phyloP scores from a whole-genome alignment of 1,140 invertebrate genomes.

The Aphidius ervi region DNA sequence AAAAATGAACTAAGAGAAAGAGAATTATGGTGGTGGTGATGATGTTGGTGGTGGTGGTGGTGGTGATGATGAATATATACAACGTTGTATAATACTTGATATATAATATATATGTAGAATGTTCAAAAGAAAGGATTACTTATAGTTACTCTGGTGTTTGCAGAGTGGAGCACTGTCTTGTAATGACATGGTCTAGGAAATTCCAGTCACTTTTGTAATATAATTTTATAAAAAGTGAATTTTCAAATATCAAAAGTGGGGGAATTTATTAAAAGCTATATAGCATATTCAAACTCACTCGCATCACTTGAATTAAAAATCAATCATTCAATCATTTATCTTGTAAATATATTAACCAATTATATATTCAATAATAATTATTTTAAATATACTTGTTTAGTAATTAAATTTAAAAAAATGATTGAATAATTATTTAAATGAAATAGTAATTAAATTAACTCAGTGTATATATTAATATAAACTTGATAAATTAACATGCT shows the following conservation, averaged over 20 bases:
- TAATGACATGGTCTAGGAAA: constrained; percentile 56
- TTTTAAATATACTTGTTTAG: constrained; percentile 22
- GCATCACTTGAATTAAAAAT: too few species aligned
- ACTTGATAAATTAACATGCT: too few species aligned
- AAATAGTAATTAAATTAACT: too few species aligned
- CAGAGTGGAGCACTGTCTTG: constrained; percentile 49
- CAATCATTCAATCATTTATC: too few species aligned
- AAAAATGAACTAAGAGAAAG: not conserved
- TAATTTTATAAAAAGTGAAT: constrained; percentile 52
- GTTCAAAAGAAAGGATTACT: constrained; percentile 31
- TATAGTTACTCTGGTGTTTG: constrained; percentile 30
- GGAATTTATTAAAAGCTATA: constrained; percentile 7
- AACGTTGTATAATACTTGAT: constrained; percentile 11
- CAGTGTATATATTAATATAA: too few species aligned
- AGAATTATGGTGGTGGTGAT: not conserved
- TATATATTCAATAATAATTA: too few species aligned
- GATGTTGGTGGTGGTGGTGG: too few species aligned
- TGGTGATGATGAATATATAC: not conserved
- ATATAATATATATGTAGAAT: constrained; percentile 20
- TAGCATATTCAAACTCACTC: too few species aligned
- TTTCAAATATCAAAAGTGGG: constrained; percentile 43
- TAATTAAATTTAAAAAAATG: too few species aligned
- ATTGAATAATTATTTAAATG: too few species aligned
- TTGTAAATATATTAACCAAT: too few species aligned
- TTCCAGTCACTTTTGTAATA: constrained; percentile 55